These are phyloP conservation scores for Morinoia aosen DNA, from an alignment of 2,888 invertebrate species.

Conservation along the genomic window DNA sequence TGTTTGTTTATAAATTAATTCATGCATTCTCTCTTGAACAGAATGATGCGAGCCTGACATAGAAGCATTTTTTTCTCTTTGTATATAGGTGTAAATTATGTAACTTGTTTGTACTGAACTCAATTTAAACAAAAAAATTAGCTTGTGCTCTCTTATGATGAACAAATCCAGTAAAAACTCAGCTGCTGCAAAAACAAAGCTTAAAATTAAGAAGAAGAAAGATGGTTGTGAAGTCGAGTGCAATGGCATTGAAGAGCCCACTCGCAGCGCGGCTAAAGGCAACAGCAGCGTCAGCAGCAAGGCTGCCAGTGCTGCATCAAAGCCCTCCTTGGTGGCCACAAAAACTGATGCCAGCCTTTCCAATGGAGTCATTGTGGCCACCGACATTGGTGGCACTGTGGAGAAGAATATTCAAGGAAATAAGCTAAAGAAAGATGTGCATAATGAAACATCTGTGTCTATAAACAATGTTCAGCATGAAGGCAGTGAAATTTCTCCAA, in stretches of 20 bases:
- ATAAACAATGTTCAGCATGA: not conserved
- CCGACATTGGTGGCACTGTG: not conserved
- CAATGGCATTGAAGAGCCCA: not conserved
- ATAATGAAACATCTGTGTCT: not conserved
- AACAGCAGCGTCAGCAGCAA: not conserved
- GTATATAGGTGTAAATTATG: conserved; percentile 52
- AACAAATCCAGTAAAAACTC: conserved; percentile 26
- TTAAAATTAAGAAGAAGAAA: conserved; percentile 35
- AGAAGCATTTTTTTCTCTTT: not conserved
- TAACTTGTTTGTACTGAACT: conserved; percentile 41
- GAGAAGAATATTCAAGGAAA: not conserved
- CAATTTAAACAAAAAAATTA: not conserved
- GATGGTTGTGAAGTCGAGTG: conserved; percentile 46
- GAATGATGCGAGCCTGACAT: conserved; percentile 9
- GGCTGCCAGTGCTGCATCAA: not conserved
- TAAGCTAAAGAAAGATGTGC: not conserved
- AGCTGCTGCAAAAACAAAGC: conserved; percentile 24
- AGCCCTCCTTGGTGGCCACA: not conserved
- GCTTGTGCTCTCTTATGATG: not conserved
- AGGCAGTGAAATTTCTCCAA: not conserved
- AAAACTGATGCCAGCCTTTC: not conserved
- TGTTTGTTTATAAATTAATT: too few species aligned
- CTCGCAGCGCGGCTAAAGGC: not conserved
- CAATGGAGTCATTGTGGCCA: not conserved
- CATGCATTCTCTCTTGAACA: not conserved